Conservation (phyloP, 2,797 vertebrate genomes). For the Ispidina lecontei region DNA sequence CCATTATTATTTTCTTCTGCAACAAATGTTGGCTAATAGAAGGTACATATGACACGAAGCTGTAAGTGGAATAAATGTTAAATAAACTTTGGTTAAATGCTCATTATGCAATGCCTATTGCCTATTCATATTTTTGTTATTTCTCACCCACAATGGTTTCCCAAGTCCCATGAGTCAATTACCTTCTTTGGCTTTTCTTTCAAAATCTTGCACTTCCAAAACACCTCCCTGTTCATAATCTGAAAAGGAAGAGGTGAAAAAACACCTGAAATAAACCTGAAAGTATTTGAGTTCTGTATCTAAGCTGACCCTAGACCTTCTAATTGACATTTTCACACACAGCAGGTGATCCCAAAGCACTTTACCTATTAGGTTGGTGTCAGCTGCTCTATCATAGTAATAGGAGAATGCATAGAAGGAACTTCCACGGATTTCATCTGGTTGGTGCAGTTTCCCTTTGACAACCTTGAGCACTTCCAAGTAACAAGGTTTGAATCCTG, state of each 20-base stretch:
- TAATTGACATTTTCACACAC: not conserved
- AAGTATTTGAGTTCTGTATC: not conserved
- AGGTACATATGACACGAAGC: not conserved
- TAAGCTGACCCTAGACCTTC: not conserved
- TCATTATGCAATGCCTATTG: not conserved
- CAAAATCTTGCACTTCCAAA: conserved; percentile 92
- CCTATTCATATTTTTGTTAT: not conserved
- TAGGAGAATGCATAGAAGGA: conserved; percentile 98
- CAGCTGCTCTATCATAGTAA: conserved; percentile 94
- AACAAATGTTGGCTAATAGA: not conserved
- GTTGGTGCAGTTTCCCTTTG: conserved; percentile 91
- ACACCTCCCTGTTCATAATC: conserved; percentile 89
- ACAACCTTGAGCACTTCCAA: conserved; percentile 90
- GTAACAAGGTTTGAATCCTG: conserved; percentile 94
- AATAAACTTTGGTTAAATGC: not conserved
- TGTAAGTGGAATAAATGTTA: not conserved
- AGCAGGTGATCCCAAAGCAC: not conserved
- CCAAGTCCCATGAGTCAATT: conserved; percentile 53
- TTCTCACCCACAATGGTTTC: not conserved
- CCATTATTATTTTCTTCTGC: not conserved
- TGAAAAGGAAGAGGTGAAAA: conserved; percentile 74
- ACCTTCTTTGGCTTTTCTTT: conserved; percentile 97
- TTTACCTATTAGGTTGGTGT: conserved; percentile 93
- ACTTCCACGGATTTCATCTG: conserved; percentile 89
- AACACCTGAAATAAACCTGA: not conserved